A percentile compares a stretch with the other conserved stretches of the same genome.
Conservation (phyloP, 2,888 invertebrate species). For the Euzophera pinguis region DNA sequence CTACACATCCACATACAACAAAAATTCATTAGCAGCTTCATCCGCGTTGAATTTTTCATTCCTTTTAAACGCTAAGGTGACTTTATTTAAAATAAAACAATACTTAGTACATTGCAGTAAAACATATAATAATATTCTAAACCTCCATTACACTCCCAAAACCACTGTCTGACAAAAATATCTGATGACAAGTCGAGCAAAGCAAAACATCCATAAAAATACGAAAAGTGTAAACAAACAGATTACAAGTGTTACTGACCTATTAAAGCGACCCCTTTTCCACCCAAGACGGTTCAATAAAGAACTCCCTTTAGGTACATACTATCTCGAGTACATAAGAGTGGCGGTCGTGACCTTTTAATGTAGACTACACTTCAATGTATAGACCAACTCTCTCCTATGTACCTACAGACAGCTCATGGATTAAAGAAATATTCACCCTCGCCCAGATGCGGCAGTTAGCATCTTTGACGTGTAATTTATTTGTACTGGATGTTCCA, state of each 20-base stretch:
- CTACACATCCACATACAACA: too few relatives aligned
- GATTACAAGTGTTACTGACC: slow-evolving; percentile 74
- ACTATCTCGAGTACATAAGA: slow-evolving; percentile 63
- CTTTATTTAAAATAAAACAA: too few relatives aligned
- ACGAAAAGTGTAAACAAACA: slow-evolving; percentile 61
- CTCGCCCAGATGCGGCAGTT: slow-evolving; percentile 32
- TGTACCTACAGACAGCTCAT: slow-evolving; percentile 46
- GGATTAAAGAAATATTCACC: slow-evolving; percentile 48
- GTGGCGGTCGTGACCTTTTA: slow-evolving; percentile 72
- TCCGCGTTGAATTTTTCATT: too few relatives aligned
- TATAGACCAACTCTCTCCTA: slow-evolving; percentile 50
- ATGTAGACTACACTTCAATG: slow-evolving; percentile 51
- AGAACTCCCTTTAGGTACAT: slow-evolving; percentile 73
- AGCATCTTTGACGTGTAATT: not conserved
- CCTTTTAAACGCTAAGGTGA: too few relatives aligned
- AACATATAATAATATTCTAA: too few relatives aligned
- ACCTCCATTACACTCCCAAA: too few relatives aligned
- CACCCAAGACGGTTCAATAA: slow-evolving; percentile 74
- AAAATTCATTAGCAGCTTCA: too few relatives aligned
- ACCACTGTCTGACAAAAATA: not conserved
- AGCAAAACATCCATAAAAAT: slow-evolving; percentile 22
- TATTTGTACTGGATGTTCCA: not conserved
- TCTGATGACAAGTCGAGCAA: not conserved
- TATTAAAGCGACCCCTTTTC: slow-evolving; percentile 74
- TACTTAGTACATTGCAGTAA: too few relatives aligned